Evolutionary conservation across 2,888 invertebrate species (phyloP), one percentile per base, ranked within the genome.

Genomic region (Choreutis nemorana): DNA sequence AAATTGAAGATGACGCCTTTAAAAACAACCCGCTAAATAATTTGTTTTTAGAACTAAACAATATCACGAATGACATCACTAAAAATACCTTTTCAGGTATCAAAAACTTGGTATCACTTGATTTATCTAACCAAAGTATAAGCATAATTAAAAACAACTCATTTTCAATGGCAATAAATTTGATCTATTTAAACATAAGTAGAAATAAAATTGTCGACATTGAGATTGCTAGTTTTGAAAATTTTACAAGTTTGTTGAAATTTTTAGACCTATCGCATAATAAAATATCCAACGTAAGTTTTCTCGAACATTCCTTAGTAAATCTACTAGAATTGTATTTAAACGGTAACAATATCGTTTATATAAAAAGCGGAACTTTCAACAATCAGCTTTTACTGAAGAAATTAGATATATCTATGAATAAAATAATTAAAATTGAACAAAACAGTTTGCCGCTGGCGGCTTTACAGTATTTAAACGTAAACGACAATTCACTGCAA

Each of bases 191-290:
- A 29, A 70, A 73, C 41, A 34, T 73, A 23, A 71, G 66, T 35
- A 44, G 22, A 12, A 77, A 77, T 34, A 24, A 27, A 28, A 65
- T 77, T 25, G 29, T 30, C 10, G 9, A 24, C 3, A 42, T 75
- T 4, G 58, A 59, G 25, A 53, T 50, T 14, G 33, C 45, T 0
- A 50, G 58, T 33, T 72, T 73, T 37, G 26, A 34, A 11, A 49
- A 50, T 18, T n/a, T n/a, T n/a, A 37, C 41, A 23, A 26, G 14
- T 14, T 37, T 45, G 6, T 27, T 75, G 3, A 38, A 26, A 6
- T 28, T 54, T 20, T 45, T 73, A 33, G 71, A 75, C 36, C 13
- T 75, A 2, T 73, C 77, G 1, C 33, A 45, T 36, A 77, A 77
- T 26, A 43, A 45, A 7, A 33, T 77, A 21, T 28, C 37, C 1